phyloP scores from a whole-genome alignment of 2,113 vertebrate species.

The Eurystomus gularis region DNA sequence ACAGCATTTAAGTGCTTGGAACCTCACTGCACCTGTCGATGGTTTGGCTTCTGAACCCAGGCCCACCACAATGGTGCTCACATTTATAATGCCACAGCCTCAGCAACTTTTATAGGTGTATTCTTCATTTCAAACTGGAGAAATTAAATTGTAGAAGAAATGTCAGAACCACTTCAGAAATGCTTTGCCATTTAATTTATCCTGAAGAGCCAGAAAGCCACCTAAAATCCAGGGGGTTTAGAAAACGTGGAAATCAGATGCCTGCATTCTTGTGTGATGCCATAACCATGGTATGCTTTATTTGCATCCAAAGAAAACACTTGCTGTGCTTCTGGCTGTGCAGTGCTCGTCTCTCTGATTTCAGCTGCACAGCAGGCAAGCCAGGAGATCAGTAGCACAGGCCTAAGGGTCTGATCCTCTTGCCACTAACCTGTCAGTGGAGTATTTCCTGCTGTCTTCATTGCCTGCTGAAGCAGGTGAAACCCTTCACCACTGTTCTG shows the following conservation, averaged over 20 bases:
- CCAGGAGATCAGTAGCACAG: not conserved
- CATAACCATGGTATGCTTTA: fast-evolving
- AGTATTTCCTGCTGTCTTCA: not conserved
- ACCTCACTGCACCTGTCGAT: not conserved
- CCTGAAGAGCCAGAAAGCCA: not conserved
- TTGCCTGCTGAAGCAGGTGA: not conserved
- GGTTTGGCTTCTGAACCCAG: not conserved
- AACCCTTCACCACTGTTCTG: not conserved
- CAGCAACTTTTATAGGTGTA: not conserved
- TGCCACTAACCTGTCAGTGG: fast-evolving
- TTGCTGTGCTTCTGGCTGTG: not conserved
- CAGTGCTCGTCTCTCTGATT: not conserved
- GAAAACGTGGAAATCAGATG: not conserved
- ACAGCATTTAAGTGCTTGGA: not conserved
- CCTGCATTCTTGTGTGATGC: not conserved
- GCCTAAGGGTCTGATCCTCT: not conserved
- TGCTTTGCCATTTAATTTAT: not conserved
- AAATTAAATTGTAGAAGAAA: not conserved
- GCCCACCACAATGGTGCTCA: not conserved
- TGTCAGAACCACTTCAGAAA: not conserved
- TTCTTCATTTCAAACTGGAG: not conserved
- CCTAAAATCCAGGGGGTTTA: not conserved
- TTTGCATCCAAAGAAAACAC: not conserved
- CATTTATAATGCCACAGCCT: not conserved
- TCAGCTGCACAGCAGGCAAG: not conserved